These are phyloP conservation scores for Myotis daubentonii DNA, from an alignment of 2,797 vertebrate species.

Conservation along the genomic window DNA sequence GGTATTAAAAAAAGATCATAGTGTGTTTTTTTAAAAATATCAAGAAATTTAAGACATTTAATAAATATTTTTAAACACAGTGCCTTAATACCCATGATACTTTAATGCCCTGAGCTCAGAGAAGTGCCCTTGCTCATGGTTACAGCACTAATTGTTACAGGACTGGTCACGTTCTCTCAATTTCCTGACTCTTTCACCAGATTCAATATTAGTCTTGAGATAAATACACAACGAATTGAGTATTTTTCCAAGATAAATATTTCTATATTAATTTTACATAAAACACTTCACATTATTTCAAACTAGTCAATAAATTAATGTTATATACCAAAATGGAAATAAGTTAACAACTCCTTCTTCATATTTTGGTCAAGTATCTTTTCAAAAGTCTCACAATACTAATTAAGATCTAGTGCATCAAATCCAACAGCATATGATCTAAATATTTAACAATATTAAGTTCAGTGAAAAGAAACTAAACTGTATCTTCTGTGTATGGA, in stretches of 20 bases:
- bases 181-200: not conserved
- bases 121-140: not conserved
- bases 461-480: not conserved
- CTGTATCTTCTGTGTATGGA: not conserved
- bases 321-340: slow-evolving; percentile 44
- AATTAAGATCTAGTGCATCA: not conserved
- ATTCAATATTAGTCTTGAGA: slow-evolving; percentile 10
- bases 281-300: slow-evolving; percentile 62
- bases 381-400: slow-evolving; percentile 35
- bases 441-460: not conserved
- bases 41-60: slow-evolving; percentile 41
- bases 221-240: not conserved
- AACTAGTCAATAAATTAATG: slow-evolving; percentile 48
- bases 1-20: slow-evolving; percentile 14
- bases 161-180: not conserved
- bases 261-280: slow-evolving; percentile 48
- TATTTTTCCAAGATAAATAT: slow-evolving; percentile 25
- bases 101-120: not conserved
- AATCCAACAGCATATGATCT: not conserved
- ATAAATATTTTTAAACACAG: slow-evolving; percentile 16
- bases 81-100: not conserved
- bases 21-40: not conserved
- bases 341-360: slow-evolving; percentile 48
- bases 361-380: slow-evolving; percentile 30
- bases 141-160: not conserved